A percentile compares a stretch with the other conserved stretches of the same genome.
Evolutionary conservation across 2,113 vertebrate genomes (phyloP).

Genomic region (Mustelus asterias): DNA sequence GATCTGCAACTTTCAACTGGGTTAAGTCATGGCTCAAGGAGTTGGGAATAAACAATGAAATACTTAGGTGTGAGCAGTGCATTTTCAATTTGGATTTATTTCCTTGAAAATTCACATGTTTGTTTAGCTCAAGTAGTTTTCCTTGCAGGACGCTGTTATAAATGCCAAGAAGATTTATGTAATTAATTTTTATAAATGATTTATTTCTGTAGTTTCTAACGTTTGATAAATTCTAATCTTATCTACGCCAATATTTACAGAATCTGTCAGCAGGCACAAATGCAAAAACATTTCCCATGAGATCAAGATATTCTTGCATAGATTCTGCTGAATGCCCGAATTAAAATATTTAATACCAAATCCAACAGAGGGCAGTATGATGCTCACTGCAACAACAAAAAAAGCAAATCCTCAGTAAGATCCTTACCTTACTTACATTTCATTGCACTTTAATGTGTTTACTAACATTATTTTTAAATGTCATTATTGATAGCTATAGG

Average conservation of each 20-base stretch:
- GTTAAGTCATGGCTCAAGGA: neutral
- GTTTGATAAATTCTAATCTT: neutral
- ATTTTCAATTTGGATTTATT: neutral
- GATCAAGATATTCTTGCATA: neutral
- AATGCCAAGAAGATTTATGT: neutral
- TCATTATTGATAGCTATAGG: neutral
- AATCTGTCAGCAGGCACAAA: neutral
- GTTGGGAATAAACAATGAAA: neutral
- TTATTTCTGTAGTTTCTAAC: neutral
- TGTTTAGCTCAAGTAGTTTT: neutral
- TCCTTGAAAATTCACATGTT: neutral
- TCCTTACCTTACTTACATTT: neutral
- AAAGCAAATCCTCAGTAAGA: neutral
- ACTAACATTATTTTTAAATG: slow-evolving; percentile 14
- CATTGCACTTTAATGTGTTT: neutral
- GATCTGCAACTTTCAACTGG: neutral
- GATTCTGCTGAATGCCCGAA: neutral
- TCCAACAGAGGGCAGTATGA: slow-evolving; percentile 31
- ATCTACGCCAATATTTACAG: neutral
- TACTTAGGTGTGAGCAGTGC: neutral
- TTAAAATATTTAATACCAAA: neutral
- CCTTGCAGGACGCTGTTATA: neutral
- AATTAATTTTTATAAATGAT: slow-evolving; percentile 10
- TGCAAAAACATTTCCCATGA: neutral
- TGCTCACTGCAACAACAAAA: slow-evolving; percentile 1